Evolutionary conservation across 2,888 invertebrate species (phyloP).

Genomic region (Syrista parreyssii): DNA sequence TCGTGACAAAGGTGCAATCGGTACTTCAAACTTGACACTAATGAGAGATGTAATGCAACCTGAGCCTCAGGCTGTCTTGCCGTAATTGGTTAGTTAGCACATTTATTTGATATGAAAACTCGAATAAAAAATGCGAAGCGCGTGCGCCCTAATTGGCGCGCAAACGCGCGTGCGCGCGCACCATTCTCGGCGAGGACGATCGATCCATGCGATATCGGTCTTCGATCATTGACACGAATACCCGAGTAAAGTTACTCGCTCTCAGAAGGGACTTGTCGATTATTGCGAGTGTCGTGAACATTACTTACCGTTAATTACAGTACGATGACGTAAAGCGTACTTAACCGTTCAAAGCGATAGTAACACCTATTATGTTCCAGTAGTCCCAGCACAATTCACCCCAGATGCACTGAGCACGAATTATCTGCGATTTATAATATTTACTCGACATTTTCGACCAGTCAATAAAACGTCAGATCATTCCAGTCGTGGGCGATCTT

Average conservation of each 20-base stretch:
- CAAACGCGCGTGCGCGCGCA: slow-evolving; percentile 11
- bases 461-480: too few relatives aligned
- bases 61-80: slow-evolving; percentile 9
- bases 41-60: slow-evolving; percentile 44
- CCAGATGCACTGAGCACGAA: too few relatives aligned
- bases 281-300: background rate
- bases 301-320: slow-evolving; percentile 2
- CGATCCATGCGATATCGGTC: slow-evolving; percentile 21
- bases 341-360: too few relatives aligned
- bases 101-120: slow-evolving; percentile 43
- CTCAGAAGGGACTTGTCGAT: background rate
- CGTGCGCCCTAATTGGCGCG: slow-evolving; percentile 49
- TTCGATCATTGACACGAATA: slow-evolving; percentile 22
- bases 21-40: slow-evolving; percentile 51
- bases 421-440: too few relatives aligned
- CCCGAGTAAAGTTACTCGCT: background rate
- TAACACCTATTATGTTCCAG: too few relatives aligned
- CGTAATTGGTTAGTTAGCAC: slow-evolving; percentile 57
- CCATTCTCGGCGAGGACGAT: slow-evolving; percentile 23
- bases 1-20: slow-evolving; percentile 42
- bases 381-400: too few relatives aligned
- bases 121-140: slow-evolving; percentile 46
- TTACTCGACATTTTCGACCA: too few relatives aligned
- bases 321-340: too few relatives aligned
- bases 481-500: too few relatives aligned